Evolutionary conservation across 2,113 vertebrate genomes (phyloP), one percentile per base, ranked within the genome.

Genomic region (Mugil cephalus): DNA sequence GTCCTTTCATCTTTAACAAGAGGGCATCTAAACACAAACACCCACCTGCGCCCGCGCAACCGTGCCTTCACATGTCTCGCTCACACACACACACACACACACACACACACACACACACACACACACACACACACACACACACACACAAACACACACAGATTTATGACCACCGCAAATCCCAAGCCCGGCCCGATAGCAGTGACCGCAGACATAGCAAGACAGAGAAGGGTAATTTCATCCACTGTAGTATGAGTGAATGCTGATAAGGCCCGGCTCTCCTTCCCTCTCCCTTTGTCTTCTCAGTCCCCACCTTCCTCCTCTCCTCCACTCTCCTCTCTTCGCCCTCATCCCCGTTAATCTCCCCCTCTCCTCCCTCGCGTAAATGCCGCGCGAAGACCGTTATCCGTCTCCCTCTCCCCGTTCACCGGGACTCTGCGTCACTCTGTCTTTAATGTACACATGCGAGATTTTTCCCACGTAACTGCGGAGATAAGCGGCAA

Each of bases 141-240:
- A 52, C 35, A 21, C 7, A 68, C 46, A 54, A 52, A 30, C 65
- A 69, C 55, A 54, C 76, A 77, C 50, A 79, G 87, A 88, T 90
- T 90, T 89, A 92, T 83, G 84, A 60, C 64, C 71, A 64, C 58
- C 65, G 61, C 71, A 87, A 85, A 85, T 85, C 72, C 85, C 64
- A 68, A 52, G 62, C 52, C 58, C 3, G 3, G 24, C 55, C 75
- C 39, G 78, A 87, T 72, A 84, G 82, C 82, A 59, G 48, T 77
- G 87, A 80, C 84, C 70, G 76, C 65, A 77, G 73, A 82, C 80
- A 67, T 54, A 52, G 83, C 21, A 21, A 74, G 86, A 84, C 79
- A 86, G 65, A 79, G 86, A 81, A 83, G 80, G 86, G 80, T 79
- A 89, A 89, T 87, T 84, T 89, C 82, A 80, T 88, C 83, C 83